A percentile compares a stretch with the other conserved stretches of the same genome.
phyloP scores from a whole-genome alignment of 1,140 invertebrate genomes.

The Myzus persicae region DNA sequence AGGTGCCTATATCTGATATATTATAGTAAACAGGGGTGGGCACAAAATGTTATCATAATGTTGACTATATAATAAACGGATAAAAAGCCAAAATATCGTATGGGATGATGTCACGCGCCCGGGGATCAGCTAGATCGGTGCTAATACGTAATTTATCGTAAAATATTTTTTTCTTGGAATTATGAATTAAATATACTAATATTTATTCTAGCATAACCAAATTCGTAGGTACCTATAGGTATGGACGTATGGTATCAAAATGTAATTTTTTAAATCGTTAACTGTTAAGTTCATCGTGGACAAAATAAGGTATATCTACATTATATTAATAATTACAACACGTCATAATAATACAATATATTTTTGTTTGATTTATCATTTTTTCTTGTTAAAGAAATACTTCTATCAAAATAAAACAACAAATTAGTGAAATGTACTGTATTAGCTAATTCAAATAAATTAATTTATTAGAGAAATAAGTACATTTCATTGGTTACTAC shows the following conservation, averaged over 20 bases:
- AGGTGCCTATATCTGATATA: neutral
- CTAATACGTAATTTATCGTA: neutral
- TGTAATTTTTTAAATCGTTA: neutral
- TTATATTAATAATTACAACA: neutral
- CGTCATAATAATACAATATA: neutral
- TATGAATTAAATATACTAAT: neutral
- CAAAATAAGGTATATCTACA: neutral
- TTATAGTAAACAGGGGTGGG: neutral
- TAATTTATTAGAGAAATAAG: neutral
- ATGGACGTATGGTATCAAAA: neutral
- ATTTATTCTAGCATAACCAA: neutral
- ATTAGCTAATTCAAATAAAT: neutral
- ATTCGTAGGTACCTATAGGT: neutral
- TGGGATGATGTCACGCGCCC: neutral
- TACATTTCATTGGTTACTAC: neutral
- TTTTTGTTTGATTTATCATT: neutral
- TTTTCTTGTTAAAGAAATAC: neutral
- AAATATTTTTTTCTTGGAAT: neutral
- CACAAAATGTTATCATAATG: neutral
- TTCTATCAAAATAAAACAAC: neutral
- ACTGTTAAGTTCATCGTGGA: neutral
- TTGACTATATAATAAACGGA: neutral
- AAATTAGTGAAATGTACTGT: neutral
- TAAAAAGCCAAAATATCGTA: neutral
- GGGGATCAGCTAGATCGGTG: neutral